Percentiles rank a stretch among this genome's conserved stretches.
These are phyloP conservation scores for Arrhopalites spinosus DNA, from an alignment of 2,888 invertebrate species.

Conservation along the genomic window DNA sequence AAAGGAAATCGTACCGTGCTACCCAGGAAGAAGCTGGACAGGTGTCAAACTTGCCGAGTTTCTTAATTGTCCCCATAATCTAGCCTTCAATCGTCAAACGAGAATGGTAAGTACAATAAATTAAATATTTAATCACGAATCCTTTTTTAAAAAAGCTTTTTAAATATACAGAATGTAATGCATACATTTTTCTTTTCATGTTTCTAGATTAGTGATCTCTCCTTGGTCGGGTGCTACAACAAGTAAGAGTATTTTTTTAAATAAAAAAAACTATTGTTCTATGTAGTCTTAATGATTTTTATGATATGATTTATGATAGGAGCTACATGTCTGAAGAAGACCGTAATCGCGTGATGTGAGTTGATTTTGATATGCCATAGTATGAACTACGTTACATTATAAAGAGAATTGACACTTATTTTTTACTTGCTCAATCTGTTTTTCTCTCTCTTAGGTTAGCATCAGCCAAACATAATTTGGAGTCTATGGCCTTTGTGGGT, in stretches of 20 bases:
- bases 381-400: too few relatives aligned
- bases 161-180: too few relatives aligned
- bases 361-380: too few relatives aligned
- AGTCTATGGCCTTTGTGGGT: slow-evolving; percentile 96
- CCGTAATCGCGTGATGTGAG: slow-evolving; percentile 81
- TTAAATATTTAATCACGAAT: too few relatives aligned
- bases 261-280: not conserved
- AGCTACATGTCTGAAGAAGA: slow-evolving; percentile 73
- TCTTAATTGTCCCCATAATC: slow-evolving; percentile 86
- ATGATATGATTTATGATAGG: slow-evolving; percentile 59
- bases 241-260: slow-evolving; percentile 39
- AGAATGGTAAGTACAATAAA: slow-evolving; percentile 76
- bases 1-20: slow-evolving; percentile 81
- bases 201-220: slow-evolving; percentile 74
- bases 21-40: slow-evolving; percentile 77
- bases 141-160: too few relatives aligned
- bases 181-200: too few relatives aligned
- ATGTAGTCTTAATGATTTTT: not conserved
- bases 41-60: slow-evolving; percentile 91
- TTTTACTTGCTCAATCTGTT: too few relatives aligned
- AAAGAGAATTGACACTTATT: too few relatives aligned
- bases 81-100: slow-evolving; percentile 95
- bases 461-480: slow-evolving; percentile 93
- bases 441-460: too few relatives aligned
- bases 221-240: slow-evolving; percentile 94